Base-by-base conservation (phyloP, 2,797 vertebrate species). In the Cryptoblepharus egeriae region DNA sequence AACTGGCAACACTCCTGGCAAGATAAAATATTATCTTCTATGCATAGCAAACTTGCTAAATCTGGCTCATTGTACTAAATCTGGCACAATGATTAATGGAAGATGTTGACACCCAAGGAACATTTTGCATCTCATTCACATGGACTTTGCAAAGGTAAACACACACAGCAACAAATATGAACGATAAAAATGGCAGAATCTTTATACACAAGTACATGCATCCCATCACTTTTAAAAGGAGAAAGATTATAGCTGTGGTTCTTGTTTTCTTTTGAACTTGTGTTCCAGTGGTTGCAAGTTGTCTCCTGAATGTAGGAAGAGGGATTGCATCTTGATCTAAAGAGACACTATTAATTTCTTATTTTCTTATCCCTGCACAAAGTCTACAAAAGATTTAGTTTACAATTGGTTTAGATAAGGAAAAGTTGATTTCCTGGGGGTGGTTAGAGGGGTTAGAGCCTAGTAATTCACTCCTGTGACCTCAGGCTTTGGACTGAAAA, bases 401-500 rank as follows among this genome's bases (percentile, higher is more conserved):
- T 82, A 82, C 75, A 69, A 73, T 75, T 74, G 55, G 61, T 52
- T 68, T 77, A 85, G 75, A 86, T 81, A 82, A 63, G 75, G 69
- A 75, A 30, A 42, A 61, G 39, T 42, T 74, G 69, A 81, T 81
- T 74, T 37, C 70, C 55, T 63, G 61, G 30, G 49, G 49, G 49
- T 10, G 49, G 45, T 2, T 8, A 12, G 45, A 12, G 49, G 68
- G 79, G 84, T 77, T 75, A 81, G n/a, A n/a, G 61, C 61, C 81
- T 81, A 81, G 69, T 73, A 85, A 85, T 67, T 85, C 79, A 85
- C 74, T 81, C 69, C 61, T 67, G n/a, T 85, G 79, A 77, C 75
- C 79, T 52, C 60, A 39, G 75, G 32, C 22, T 28, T 63, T 74
- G 10, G 39, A 74, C 22, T 74, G 73, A 16, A 68, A 79, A 78